These are phyloP conservation scores for Falco novaeseelandiae DNA, from an alignment of 2,797 vertebrate genomes.

Conservation along the genomic window DNA sequence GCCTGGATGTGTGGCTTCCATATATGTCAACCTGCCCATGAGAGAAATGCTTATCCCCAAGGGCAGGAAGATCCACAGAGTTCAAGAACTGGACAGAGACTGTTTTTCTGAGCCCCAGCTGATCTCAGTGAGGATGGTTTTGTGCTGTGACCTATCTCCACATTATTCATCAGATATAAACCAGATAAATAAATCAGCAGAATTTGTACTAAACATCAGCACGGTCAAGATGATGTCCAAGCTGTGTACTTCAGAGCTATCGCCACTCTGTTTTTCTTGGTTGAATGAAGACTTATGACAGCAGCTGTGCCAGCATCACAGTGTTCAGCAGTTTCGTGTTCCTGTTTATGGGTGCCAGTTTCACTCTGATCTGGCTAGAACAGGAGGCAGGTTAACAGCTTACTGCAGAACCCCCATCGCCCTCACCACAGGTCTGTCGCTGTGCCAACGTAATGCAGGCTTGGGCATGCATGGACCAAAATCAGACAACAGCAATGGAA, in stretches of 20 bases:
- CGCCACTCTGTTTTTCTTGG: neutral
- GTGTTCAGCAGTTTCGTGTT: accelerated
- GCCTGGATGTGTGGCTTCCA: neutral
- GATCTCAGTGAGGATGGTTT: neutral
- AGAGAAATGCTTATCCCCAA: accelerated
- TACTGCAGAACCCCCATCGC: accelerated
- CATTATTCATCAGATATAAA: neutral
- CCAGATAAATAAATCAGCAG: neutral
- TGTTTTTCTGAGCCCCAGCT: neutral
- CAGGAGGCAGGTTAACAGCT: neutral
- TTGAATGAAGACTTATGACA: neutral
- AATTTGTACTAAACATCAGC: neutral
- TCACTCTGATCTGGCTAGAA: accelerated
- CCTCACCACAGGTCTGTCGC: neutral
- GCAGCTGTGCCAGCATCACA: accelerated
- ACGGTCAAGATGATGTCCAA: neutral
- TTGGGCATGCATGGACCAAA: accelerated
- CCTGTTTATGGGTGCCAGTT: neutral
- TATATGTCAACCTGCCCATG: neutral
- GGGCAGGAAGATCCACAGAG: neutral
- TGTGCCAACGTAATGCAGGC: accelerated
- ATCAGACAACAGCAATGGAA: neutral
- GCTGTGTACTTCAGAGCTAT: neutral
- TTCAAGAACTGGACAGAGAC: neutral
- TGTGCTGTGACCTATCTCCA: neutral